phyloP scores from a whole-genome alignment of 2,113 vertebrate genomes.

The Scopus umbretta region DNA sequence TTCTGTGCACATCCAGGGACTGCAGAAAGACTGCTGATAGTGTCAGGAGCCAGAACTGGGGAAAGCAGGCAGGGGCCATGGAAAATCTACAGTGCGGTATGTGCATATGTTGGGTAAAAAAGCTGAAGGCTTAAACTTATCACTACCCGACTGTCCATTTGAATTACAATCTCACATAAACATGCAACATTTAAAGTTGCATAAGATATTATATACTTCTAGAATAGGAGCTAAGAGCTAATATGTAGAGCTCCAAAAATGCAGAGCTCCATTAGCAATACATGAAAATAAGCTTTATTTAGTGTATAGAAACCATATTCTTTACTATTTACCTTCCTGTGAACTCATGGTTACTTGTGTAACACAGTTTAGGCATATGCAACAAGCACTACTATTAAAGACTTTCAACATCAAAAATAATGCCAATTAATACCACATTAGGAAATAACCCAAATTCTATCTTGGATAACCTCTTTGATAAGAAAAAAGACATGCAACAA shows the following conservation, averaged over 20 bases:
- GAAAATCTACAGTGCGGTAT: neutral
- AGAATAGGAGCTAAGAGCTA: neutral
- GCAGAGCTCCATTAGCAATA: neutral
- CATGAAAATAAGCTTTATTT: neutral
- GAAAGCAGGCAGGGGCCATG: neutral
- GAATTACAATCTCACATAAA: neutral
- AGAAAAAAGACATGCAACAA: neutral
- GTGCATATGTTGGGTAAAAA: neutral
- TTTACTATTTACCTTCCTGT: neutral
- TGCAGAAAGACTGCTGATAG: neutral
- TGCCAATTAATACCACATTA: fast-evolving
- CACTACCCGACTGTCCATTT: fast-evolving
- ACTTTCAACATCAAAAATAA: neutral
- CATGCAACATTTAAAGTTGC: neutral
- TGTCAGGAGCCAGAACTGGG: neutral
- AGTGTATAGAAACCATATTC: neutral
- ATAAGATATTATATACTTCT: neutral
- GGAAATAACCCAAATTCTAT: neutral
- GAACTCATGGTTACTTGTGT: neutral
- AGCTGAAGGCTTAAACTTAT: neutral
- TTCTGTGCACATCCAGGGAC: neutral
- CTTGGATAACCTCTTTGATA: neutral
- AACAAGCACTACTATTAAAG: neutral
- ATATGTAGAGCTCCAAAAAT: neutral
- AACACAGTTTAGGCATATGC: fast-evolving